Evolutionary conservation across 1,140 invertebrate genomes (phyloP).

Genomic region (Chironomus tepperi): DNA sequence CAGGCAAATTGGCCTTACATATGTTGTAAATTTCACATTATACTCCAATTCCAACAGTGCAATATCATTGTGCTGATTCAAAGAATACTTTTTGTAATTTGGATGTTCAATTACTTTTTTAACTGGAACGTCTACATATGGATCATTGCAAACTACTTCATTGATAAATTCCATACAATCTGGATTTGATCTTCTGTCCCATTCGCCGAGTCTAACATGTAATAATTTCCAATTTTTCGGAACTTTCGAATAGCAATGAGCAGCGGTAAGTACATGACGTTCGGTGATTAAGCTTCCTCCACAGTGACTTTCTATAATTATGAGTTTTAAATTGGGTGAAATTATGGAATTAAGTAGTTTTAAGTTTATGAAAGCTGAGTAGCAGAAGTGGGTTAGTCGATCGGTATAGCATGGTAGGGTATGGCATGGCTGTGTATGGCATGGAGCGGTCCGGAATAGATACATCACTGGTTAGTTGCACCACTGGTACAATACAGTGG

Average conservation of each 20-base stretch:
- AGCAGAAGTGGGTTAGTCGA: too few relatives aligned
- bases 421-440: too few relatives aligned
- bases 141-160: slow-evolving; percentile 42
- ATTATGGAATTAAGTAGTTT: too few relatives aligned
- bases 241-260: slow-evolving; percentile 52
- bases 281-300: slow-evolving; percentile 59
- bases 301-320: slow-evolving; percentile 43
- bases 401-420: too few relatives aligned
- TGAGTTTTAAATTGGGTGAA: too few relatives aligned
- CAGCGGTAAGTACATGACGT: slow-evolving; percentile 55
- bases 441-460: too few relatives aligned
- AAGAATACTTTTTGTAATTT: slow-evolving; percentile 45
- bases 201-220: slow-evolving; percentile 53
- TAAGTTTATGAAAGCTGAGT: too few relatives aligned
- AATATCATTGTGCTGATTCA: slow-evolving; percentile 54
- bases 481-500: too few relatives aligned
- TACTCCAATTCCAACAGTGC: slow-evolving; percentile 51
- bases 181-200: slow-evolving; percentile 44
- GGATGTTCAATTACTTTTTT: slow-evolving; percentile 51
- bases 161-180: slow-evolving; percentile 43
- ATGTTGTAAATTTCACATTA: slow-evolving; percentile 46
- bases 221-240: background rate
- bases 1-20: slow-evolving; percentile 63
- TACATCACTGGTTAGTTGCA: too few relatives aligned
- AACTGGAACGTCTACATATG: slow-evolving; percentile 45